phyloP scores from a whole-genome alignment of 2,113 vertebrate genomes.

The Nipponia nippon region DNA sequence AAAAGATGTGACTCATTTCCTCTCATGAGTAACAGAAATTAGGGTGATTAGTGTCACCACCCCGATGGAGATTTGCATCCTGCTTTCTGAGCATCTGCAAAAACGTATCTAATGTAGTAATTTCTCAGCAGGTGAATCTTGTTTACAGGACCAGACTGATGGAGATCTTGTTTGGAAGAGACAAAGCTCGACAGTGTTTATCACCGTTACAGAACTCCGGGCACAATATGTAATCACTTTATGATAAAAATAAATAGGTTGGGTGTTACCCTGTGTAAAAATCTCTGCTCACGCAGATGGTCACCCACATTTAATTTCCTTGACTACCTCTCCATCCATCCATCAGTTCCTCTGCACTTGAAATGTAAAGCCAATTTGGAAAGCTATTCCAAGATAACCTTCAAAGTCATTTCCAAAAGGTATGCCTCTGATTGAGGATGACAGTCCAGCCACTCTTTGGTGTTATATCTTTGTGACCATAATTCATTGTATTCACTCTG shows the following conservation, averaged over 20 bases:
- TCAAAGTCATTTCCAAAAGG: background rate
- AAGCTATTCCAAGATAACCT: slow-evolving; percentile 4
- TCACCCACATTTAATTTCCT: background rate
- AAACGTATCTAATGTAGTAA: background rate
- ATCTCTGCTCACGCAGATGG: background rate
- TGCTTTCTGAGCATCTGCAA: background rate
- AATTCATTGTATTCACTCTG: background rate
- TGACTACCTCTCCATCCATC: background rate
- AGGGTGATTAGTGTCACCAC: background rate
- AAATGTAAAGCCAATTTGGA: background rate
- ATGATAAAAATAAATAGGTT: background rate
- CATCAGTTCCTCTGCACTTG: background rate
- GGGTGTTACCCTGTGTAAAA: background rate
- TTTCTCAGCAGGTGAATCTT: background rate
- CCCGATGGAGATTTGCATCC: background rate
- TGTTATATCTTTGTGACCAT: background rate
- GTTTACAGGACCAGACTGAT: background rate
- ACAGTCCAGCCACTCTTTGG: background rate
- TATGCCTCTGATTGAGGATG: background rate
- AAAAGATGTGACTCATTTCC: background rate
- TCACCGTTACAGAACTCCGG: background rate
- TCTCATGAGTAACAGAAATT: background rate
- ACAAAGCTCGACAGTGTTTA: background rate
- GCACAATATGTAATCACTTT: background rate
- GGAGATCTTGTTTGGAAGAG: background rate